These are phyloP conservation scores for Eunapius fragilis DNA, from an alignment of 37 sponge, comb jelly and placozoan species.

Conservation along the genomic window DNA sequence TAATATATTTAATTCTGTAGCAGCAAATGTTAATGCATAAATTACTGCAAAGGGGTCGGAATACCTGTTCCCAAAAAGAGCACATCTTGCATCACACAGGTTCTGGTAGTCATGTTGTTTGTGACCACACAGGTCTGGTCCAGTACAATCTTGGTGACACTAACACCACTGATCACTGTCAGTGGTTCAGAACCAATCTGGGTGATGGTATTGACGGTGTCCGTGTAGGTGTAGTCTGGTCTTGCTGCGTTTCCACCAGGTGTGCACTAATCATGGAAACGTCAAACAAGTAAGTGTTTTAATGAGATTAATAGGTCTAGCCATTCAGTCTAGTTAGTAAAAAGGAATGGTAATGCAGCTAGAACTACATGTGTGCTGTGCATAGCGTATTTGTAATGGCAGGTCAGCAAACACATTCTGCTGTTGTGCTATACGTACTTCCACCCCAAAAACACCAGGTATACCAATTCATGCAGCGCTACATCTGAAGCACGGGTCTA, in stretches of 20 bases:
- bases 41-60: neutral
- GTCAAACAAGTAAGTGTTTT: too few relatives aligned
- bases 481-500: neutral
- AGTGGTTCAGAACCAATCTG: neutral
- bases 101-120: neutral
- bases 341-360: too few relatives aligned
- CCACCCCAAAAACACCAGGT: too few relatives aligned
- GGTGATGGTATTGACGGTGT: neutral
- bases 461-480: too few relatives aligned
- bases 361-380: too few relatives aligned
- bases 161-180: neutral
- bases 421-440: too few relatives aligned
- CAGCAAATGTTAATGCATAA: too few relatives aligned
- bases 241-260: neutral
- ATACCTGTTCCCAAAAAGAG: conserved; percentile 42
- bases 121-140: neutral
- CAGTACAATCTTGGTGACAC: neutral
- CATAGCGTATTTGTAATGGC: too few relatives aligned
- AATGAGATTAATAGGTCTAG: too few relatives aligned
- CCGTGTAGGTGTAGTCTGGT: neutral
- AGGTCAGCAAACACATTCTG: too few relatives aligned
- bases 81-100: conserved; percentile 13
- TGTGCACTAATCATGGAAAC: neutral
- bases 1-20: too few relatives aligned
- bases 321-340: too few relatives aligned